Conservation (phyloP, 1,140 invertebrate species). For the Cyrtorhinus lividipennis region DNA sequence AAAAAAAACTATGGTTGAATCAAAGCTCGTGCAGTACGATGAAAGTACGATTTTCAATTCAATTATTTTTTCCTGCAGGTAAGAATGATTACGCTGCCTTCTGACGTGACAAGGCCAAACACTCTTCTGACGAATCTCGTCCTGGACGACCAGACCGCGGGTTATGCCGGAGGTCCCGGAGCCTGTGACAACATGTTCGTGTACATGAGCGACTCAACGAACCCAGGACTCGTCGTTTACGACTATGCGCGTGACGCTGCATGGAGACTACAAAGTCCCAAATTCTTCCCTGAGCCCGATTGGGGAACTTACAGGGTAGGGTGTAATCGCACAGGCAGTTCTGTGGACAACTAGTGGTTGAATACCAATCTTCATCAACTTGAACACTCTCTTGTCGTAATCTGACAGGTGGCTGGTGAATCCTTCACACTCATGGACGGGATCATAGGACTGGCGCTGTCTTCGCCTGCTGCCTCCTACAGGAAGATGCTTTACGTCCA, state of each 20-base stretch:
- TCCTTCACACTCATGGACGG: constrained; percentile 64
- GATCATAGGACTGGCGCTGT: constrained; percentile 59
- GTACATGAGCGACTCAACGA: constrained; percentile 63
- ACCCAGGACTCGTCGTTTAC: constrained; percentile 57
- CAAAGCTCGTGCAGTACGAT: not conserved
- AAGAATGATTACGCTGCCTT: constrained; percentile 37
- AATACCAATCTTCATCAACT: not conserved
- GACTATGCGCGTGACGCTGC: constrained; percentile 52
- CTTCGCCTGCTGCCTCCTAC: constrained; percentile 36
- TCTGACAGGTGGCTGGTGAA: constrained; percentile 36
- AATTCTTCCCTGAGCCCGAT: constrained; percentile 68
- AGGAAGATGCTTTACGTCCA: constrained; percentile 52
- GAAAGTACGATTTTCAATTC: too few relatives aligned
- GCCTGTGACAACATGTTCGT: constrained; percentile 57
- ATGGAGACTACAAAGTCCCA: constrained; percentile 57
- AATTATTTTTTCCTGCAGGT: constrained; percentile 20
- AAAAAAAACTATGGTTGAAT: not conserved
- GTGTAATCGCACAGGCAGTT: too few relatives aligned
- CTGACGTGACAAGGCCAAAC: constrained; percentile 47
- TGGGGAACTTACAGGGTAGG: constrained; percentile 43
- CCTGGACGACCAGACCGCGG: constrained; percentile 42
- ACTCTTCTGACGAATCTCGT: constrained; percentile 60
- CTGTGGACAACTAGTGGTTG: not conserved
- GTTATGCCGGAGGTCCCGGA: constrained; percentile 26
- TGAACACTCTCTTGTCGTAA: too few relatives aligned